Evolutionary conservation across 2,113 vertebrate species (phyloP).

Genomic region (Cnemophilus loriae): DNA sequence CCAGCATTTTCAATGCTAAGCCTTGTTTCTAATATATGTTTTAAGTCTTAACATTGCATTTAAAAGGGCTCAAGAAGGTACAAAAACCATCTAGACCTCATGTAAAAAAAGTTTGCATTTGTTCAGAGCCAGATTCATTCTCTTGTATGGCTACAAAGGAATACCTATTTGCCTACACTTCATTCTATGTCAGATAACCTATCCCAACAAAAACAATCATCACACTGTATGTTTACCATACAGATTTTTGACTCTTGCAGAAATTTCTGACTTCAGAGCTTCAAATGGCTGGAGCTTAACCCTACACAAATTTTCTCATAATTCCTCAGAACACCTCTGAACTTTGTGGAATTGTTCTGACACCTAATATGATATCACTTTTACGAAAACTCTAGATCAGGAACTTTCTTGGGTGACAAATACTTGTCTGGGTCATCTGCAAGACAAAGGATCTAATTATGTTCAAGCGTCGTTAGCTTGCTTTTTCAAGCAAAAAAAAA

Average conservation of each 20-base stretch:
- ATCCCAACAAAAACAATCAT: background rate
- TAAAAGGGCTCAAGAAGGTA: background rate
- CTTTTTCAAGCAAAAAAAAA: background rate
- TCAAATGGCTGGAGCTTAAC: background rate
- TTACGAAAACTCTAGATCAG: background rate
- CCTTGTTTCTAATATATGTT: background rate
- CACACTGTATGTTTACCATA: background rate
- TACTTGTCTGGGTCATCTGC: background rate
- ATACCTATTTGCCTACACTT: background rate
- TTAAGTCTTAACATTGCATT: background rate
- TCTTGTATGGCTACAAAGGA: background rate
- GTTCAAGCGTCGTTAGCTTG: background rate
- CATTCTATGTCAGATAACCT: background rate
- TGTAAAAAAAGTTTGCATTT: background rate
- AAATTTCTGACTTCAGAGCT: background rate
- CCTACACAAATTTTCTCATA: background rate
- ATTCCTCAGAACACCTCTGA: background rate
- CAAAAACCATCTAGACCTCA: background rate
- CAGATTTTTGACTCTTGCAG: background rate
- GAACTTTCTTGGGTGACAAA: background rate
- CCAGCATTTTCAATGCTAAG: background rate
- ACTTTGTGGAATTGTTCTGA: background rate
- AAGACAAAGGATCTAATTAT: background rate
- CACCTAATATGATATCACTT: background rate
- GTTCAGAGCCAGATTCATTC: background rate